Conservation (phyloP, 2,113 vertebrate species). For the mouse (Mus musculus) region DNA sequence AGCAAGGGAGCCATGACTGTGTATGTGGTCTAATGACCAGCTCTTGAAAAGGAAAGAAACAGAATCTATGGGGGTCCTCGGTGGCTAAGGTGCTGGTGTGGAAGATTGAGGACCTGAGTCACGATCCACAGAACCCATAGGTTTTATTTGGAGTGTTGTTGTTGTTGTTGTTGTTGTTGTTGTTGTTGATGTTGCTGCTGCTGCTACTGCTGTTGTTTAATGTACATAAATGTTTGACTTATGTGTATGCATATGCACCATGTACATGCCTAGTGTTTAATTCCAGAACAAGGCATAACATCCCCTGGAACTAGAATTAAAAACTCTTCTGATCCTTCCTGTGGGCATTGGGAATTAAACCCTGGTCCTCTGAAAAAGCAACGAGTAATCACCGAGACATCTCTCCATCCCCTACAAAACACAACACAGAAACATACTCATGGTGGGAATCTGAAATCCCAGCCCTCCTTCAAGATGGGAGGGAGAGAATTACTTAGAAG, state of each 20-base stretch:
- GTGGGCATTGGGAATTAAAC: neutral
- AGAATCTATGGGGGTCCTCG: fast-evolving
- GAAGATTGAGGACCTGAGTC: neutral
- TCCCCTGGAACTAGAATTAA: neutral
- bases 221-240: neutral
- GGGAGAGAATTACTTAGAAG: neutral
- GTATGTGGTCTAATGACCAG: too few relatives aligned
- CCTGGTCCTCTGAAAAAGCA: neutral
- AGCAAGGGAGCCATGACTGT: neutral
- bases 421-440: neutral
- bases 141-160: neutral
- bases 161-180: neutral
- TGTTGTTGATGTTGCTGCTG: neutral
- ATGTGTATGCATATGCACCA: neutral
- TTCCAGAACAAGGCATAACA: neutral
- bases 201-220: neutral
- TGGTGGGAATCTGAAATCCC: neutral
- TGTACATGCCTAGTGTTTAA: neutral
- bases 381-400: neutral
- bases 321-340: neutral
- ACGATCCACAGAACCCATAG: neutral
- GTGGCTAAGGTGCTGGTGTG: neutral
- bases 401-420: neutral
- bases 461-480: neutral
- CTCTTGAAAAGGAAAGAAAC: neutral